phyloP scores from a whole-genome alignment of 1,140 invertebrate genomes.

The Drosophila insularis region DNA sequence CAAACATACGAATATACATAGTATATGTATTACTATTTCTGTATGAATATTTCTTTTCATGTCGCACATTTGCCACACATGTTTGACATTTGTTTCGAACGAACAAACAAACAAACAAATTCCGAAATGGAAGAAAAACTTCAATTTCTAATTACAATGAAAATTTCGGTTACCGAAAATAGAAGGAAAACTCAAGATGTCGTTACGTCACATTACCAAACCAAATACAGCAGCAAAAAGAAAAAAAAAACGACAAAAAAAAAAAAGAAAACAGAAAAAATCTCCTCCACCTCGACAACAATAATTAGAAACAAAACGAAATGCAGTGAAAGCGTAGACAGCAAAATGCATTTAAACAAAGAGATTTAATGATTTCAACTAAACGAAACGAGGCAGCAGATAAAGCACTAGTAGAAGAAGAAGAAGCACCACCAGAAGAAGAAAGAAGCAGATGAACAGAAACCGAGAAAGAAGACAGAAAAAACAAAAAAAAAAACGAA shows the following conservation, averaged over 20 bases:
- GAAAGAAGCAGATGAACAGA: background rate
- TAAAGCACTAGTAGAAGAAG: background rate
- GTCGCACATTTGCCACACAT: slow-evolving; percentile 68
- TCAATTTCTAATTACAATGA: slow-evolving; percentile 5
- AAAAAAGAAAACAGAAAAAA: background rate
- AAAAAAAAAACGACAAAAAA: background rate
- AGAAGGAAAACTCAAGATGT: background rate
- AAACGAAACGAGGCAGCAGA: background rate
- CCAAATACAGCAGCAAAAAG: background rate
- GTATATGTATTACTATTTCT: slow-evolving; percentile 5
- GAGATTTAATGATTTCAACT: slow-evolving; percentile 11
- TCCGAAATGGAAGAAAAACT: background rate
- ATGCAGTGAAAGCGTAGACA: slow-evolving; percentile 10
- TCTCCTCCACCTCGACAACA: slow-evolving; percentile 14
- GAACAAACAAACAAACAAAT: slow-evolving; percentile 13
- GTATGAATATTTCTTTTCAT: slow-evolving; percentile 26
- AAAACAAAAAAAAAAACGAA: background rate
- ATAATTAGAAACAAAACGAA: slow-evolving; percentile 8
- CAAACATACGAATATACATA: background rate
- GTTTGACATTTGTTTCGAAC: slow-evolving; percentile 63
- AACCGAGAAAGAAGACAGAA: background rate
- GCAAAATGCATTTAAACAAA: slow-evolving; percentile 9
- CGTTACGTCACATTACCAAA: background rate
- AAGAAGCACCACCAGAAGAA: background rate
- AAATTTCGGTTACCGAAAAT: background rate